Evolutionary conservation across 2,888 invertebrate species (phyloP), one percentile per base, ranked within the genome.

Genomic region (Orchesella flavescens): DNA sequence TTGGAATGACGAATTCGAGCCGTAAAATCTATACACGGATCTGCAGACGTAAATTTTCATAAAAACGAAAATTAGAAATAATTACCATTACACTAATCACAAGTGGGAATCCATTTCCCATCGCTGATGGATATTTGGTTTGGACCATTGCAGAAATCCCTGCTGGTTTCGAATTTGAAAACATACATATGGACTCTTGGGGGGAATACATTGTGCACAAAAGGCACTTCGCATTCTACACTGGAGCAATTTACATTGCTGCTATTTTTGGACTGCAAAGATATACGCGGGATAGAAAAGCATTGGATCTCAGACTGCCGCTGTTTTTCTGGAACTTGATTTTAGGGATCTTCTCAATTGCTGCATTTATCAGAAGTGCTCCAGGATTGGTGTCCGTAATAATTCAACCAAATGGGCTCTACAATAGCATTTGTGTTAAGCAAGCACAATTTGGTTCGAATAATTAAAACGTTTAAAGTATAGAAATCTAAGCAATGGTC

Each of bases 271-370:
- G 90, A 55, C 91, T 91, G 15, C 91, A 91, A 83, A 89, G 89
- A 61, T 91, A 90, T 84, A 93, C 93, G 93, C 89, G 90, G 63
- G 89, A 89, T 5, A 89, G 92, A 23, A 90, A 90, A 44, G 89
- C 91, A 5, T 92, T 91, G 87, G 90, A 91, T 46, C 89, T 93
- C 43, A 89, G 91, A 55, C 88, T 89, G 7, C 90, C 90, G 4
- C 89, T 93, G 10, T 90, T 91, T 49, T 59, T 91, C 15, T 93
- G 93, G 93, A 93, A 92, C 88, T 89, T 90, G 21, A 89, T 90
- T 43, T 89, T 93, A 82, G 92, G 92, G 9, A 83, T 91, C 10
- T 93, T 93, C 89, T 92, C 92, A 89, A 91, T 91, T 71, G 89
- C 90, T 80, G 92, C 91, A 81, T 90, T 91, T 63, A 89, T 71